These are phyloP conservation scores for Phragmatobia fuliginosa DNA, from an alignment of 2,888 invertebrate genomes.

Conservation along the genomic window DNA sequence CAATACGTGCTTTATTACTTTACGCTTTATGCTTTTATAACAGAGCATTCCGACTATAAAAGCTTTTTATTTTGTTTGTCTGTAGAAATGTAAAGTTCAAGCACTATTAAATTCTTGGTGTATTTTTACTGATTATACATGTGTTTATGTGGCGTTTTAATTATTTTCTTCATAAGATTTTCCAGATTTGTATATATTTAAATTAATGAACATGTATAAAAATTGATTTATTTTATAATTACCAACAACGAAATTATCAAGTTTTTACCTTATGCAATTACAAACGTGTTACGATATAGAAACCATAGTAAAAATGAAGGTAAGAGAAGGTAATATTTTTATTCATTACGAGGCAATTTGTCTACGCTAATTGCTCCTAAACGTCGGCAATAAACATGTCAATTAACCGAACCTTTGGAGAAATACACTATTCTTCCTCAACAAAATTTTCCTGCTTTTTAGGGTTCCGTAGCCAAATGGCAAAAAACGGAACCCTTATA, in stretches of 20 bases:
- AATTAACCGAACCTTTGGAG: background rate
- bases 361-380: background rate
- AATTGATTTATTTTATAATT: too few relatives aligned
- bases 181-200: too few relatives aligned
- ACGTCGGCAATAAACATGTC: background rate
- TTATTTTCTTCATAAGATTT: too few relatives aligned
- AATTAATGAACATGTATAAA: too few relatives aligned
- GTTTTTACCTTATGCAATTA: too few relatives aligned
- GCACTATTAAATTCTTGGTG: background rate
- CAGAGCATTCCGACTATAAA: slow-evolving; percentile 1
- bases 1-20: background rate
- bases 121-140: background rate
- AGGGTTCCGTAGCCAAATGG: too few relatives aligned
- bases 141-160: too few relatives aligned
- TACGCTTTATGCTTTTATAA: background rate
- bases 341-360: background rate
- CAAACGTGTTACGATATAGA: background rate
- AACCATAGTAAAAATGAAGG: background rate
- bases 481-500: too few relatives aligned
- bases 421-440: background rate
- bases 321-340: background rate
- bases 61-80: slow-evolving; percentile 3
- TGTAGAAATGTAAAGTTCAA: background rate
- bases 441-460: background rate
- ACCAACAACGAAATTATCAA: too few relatives aligned